Conservation (phyloP, 2,797 vertebrate genomes). For the Clarias fuscus region DNA sequence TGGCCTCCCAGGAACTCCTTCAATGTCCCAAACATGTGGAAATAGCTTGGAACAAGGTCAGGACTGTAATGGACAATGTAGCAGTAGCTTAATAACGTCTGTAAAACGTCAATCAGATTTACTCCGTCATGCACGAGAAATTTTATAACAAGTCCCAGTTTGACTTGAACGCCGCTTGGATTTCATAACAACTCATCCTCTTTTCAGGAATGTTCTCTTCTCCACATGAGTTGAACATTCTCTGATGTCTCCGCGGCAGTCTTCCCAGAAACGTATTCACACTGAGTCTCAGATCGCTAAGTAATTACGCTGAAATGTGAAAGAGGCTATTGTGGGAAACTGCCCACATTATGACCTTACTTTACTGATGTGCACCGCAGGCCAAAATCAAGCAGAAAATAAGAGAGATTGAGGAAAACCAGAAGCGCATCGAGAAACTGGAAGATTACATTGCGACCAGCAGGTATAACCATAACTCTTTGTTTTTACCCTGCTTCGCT, state of each 20-base stretch:
- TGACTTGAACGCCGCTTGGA: too few relatives aligned
- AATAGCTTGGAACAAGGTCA: too few relatives aligned
- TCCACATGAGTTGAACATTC: neutral
- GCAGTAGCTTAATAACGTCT: too few relatives aligned
- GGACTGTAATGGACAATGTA: too few relatives aligned
- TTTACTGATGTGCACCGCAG: slow-evolving; percentile 60
- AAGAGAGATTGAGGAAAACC: slow-evolving; percentile 96
- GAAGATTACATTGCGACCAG: slow-evolving; percentile 96
- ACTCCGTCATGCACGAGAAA: too few relatives aligned
- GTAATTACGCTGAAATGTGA: neutral
- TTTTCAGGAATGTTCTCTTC: neutral
- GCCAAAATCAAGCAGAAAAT: slow-evolving; percentile 98
- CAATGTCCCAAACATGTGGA: too few relatives aligned
- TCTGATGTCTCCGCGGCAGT: neutral
- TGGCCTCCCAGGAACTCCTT: too few relatives aligned
- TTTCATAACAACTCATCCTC: neutral
- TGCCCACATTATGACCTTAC: neutral
- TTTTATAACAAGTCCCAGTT: too few relatives aligned
- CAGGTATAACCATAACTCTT: slow-evolving; percentile 74
- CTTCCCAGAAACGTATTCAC: neutral
- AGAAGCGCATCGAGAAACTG: slow-evolving; percentile 95
- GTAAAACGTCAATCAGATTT: too few relatives aligned
- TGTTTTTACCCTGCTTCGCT: neutral
- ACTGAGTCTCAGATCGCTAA: neutral
- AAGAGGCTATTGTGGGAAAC: too few relatives aligned